Evolutionary conservation across 2,888 invertebrate genomes (phyloP).

Genomic region (Mythimna loreyi): DNA sequence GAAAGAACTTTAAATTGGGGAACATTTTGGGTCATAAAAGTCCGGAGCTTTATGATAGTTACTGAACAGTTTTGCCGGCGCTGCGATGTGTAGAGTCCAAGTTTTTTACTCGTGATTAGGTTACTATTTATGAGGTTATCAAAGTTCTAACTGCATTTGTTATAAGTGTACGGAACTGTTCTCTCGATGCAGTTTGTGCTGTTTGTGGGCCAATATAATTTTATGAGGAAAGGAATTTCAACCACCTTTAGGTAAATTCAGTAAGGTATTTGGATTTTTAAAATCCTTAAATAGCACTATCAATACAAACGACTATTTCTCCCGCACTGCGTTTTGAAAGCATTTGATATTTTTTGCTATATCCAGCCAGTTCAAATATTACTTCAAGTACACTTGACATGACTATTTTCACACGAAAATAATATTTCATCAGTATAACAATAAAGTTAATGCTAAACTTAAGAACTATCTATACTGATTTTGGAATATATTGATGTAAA

Average conservation of each 20-base stretch:
- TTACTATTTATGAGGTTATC: constrained; percentile 52
- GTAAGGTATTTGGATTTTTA: background rate
- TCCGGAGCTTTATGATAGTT: constrained; percentile 55
- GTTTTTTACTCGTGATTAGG: constrained; percentile 50
- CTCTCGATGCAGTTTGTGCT: constrained; percentile 15
- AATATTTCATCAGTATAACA: background rate
- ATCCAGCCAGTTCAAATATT: background rate
- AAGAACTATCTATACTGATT: background rate
- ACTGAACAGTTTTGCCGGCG: constrained; percentile 43
- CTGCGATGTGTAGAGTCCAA: constrained; percentile 49
- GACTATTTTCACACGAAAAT: background rate
- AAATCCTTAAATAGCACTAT: background rate
- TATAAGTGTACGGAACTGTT: constrained; percentile 11
- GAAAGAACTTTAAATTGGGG: constrained; percentile 77
- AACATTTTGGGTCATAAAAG: constrained; percentile 70
- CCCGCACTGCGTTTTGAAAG: background rate
- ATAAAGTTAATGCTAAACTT: background rate
- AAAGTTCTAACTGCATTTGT: constrained; percentile 41
- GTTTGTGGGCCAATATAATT: constrained; percentile 23
- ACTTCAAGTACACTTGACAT: background rate
- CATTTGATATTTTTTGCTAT: background rate
- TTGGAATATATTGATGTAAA: background rate
- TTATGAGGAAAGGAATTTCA: constrained; percentile 2
- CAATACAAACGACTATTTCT: too few relatives aligned
- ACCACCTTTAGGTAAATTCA: background rate